Evolutionary conservation across 2,888 invertebrate genomes (phyloP), one percentile per base, ranked within the genome.

Genomic region (Agriopis leucophaearia): DNA sequence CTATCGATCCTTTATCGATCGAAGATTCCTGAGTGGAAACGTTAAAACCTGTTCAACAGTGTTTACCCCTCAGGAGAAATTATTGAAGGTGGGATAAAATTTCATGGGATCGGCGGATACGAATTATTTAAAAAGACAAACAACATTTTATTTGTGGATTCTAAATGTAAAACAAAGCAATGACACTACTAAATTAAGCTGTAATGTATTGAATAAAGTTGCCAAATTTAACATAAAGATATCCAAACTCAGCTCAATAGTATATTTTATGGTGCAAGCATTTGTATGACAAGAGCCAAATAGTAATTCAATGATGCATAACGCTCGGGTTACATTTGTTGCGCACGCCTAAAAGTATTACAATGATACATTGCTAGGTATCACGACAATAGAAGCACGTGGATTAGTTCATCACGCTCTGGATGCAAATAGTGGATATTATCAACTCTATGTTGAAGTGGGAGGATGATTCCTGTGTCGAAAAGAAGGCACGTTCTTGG

Each of bases 261-360:
- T 52, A 78, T 73, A 81, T 80, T 81, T 8, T 79, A 82, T 74
- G 78, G 75, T 71, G 71, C 70, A 74, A 74, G 76, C 75, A 78
- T 73, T 68, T 71, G 64, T 70, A 74, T 64, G 71, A 59, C 66
- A 70, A 67, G 71, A 75, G 76, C 81, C 81, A 84, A 83, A 83
- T 78, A 72, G 75, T 78, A 83, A 84, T 80, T 81, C 74, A 77
- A 80, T 85, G 84, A 81, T 79, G 79, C 84, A 83, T 78, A 76
- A 75, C 74, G 75, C 81, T 81, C 77, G 66, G 72, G 78, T 82
- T 83, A 81, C 81, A 83, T 78, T 80, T 79, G 78, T 78, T 80
- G 78, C 73, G 74, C 76, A 72, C 73, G 75, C 78, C 71, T 73
- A 69, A 77, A 77, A 66, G 74, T 76, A 79, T 77, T 75, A 77